Percentiles rank a stretch among this genome's conserved stretches.
These are phyloP conservation scores for Rhorus exstirpatorius DNA, from an alignment of 2,888 invertebrate species.

Conservation along the genomic window DNA sequence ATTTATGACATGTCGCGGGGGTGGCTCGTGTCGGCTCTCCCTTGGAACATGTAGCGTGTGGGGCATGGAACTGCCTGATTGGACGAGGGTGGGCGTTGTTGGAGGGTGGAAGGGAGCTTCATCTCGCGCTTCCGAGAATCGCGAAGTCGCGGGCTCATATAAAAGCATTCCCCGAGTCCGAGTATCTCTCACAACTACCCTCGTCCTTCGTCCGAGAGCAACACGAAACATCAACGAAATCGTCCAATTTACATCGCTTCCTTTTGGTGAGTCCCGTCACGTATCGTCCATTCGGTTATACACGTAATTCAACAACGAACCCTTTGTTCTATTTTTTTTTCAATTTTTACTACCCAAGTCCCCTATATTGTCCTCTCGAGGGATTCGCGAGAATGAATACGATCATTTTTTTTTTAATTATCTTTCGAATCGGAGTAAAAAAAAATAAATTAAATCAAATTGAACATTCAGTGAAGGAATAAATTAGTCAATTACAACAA, in stretches of 20 bases:
- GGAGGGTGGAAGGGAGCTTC: constrained; percentile 67
- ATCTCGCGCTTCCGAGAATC: constrained; percentile 67
- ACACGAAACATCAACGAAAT: constrained; percentile 46
- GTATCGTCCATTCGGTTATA: not conserved
- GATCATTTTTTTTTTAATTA: too few relatives aligned
- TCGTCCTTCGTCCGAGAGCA: constrained; percentile 71
- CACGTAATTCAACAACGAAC: not conserved
- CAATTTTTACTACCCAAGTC: not conserved
- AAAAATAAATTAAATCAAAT: too few relatives aligned
- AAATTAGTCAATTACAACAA: not conserved
- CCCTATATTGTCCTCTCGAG: not conserved
- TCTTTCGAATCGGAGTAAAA: too few relatives aligned
- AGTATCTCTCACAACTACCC: constrained; percentile 78
- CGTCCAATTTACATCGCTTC: constrained; percentile 37
- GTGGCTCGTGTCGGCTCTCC: constrained; percentile 47
- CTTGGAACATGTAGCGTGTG: constrained; percentile 62
- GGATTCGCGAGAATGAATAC: not conserved
- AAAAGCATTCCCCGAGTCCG: constrained; percentile 79
- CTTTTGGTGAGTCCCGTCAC: constrained; percentile 62
- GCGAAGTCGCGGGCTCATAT: constrained; percentile 80
- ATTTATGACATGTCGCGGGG: constrained; percentile 48
- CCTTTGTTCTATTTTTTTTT: not conserved
- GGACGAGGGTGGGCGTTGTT: constrained; percentile 77
- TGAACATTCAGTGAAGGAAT: too few relatives aligned
- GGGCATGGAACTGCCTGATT: constrained; percentile 75